Conservation (phyloP, 2,113 vertebrate genomes). For the Paralichthys olivaceus region DNA sequence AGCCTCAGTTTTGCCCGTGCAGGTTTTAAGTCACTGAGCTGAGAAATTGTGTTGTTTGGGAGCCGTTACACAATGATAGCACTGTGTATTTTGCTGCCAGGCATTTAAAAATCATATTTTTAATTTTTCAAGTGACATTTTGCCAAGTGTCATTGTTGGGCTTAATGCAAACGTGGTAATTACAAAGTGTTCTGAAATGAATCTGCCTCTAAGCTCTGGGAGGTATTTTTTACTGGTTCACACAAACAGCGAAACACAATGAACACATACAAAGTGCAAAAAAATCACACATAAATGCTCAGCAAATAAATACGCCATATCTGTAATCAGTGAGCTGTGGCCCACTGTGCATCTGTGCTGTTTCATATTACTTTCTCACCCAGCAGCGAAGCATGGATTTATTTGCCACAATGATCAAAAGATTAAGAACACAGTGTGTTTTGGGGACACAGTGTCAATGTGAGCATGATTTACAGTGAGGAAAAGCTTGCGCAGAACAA, state of each 20-base stretch:
- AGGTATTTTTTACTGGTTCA: conserved; percentile 29
- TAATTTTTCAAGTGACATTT: conserved; percentile 12
- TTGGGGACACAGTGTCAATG: conserved; percentile 51
- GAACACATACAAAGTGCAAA: neutral
- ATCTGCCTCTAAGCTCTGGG: conserved; percentile 35
- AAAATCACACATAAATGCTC: conserved; percentile 10
- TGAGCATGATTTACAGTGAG: conserved; percentile 34
- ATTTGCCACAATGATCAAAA: conserved; percentile 67
- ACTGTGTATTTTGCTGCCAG: conserved; percentile 27
- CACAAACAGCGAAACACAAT: conserved; percentile 21
- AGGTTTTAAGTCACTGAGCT: conserved; percentile 12
- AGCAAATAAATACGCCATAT: conserved; percentile 19
- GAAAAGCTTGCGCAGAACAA: conserved; percentile 64
- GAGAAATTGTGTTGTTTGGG: conserved; percentile 28
- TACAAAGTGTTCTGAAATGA: conserved; percentile 39
- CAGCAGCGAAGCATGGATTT: conserved; percentile 52
- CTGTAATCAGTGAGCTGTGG: conserved; percentile 34
- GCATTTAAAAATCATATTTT: neutral
- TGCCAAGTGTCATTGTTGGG: conserved; percentile 34
- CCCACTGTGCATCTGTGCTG: conserved; percentile 14
- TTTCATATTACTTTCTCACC: conserved; percentile 66
- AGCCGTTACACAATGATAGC: conserved; percentile 12
- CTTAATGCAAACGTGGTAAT: conserved; percentile 37
- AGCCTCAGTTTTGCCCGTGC: conserved; percentile 30
- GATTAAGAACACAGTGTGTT: conserved; percentile 59